Percentiles rank a stretch among this genome's conserved stretches.
phyloP scores from a whole-genome alignment of 2,888 invertebrate genomes.

The Crossocerus cetratus region DNA sequence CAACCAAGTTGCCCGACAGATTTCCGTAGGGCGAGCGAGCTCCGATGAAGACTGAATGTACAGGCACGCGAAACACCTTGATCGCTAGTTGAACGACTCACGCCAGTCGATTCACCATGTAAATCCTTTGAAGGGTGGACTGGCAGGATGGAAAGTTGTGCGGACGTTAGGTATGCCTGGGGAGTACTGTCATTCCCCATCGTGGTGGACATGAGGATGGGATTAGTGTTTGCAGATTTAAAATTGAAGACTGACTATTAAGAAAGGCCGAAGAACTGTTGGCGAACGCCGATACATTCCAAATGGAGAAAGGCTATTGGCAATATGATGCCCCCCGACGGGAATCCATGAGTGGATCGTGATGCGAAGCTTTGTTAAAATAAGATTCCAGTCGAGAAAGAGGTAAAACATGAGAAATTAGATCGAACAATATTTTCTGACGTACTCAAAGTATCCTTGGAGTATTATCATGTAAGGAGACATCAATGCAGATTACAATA shows the following conservation, averaged over 20 bases:
- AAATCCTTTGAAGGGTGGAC: background rate
- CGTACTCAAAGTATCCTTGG: too few species aligned
- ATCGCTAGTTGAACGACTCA: background rate
- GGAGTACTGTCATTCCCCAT: background rate
- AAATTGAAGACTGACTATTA: slow-evolving; percentile 41
- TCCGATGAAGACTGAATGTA: slow-evolving; percentile 53
- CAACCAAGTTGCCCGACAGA: background rate
- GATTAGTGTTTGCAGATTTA: too few species aligned
- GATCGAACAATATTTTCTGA: too few species aligned
- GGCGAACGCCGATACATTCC: slow-evolving; percentile 41
- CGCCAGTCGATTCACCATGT: background rate
- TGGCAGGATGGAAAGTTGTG: background rate
- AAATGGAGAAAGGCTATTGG: slow-evolving; percentile 10
- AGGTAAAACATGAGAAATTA: too few species aligned
- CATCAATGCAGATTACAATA: too few species aligned
- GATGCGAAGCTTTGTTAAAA: too few species aligned
- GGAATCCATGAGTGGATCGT: too few species aligned
- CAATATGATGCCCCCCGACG: background rate
- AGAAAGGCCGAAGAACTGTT: slow-evolving; percentile 19
- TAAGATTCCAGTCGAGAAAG: too few species aligned
- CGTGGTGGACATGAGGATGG: too few species aligned
- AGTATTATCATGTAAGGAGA: too few species aligned
- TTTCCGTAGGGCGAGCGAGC: slow-evolving; percentile 29
- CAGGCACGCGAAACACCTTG: slow-evolving; percentile 7
- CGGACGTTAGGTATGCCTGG: background rate